These are phyloP conservation scores for Lithophane semibrunnea DNA, from an alignment of 2,888 invertebrate genomes.

Conservation along the genomic window DNA sequence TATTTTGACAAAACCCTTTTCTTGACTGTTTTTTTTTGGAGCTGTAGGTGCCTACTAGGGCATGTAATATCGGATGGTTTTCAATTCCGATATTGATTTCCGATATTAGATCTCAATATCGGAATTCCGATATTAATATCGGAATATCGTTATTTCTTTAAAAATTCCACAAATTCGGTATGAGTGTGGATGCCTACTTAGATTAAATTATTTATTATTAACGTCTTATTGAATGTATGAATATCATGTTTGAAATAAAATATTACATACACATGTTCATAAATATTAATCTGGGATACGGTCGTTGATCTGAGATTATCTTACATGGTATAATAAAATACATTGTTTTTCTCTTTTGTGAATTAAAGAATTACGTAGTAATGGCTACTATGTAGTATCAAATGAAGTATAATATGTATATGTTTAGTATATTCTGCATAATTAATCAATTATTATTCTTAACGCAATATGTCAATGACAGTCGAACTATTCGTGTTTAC, in stretches of 20 bases:
- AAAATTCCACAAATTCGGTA: too few relatives aligned
- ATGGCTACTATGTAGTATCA: not conserved
- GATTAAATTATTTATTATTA: not conserved
- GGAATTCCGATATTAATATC: too few relatives aligned
- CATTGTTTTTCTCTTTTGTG: slow-evolving; percentile 15
- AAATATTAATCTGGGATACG: slow-evolving; percentile 5
- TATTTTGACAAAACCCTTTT: not conserved
- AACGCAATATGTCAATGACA: slow-evolving; percentile 3
- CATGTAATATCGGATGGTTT: too few relatives aligned
- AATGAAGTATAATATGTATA: not conserved
- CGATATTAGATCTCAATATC: too few relatives aligned
- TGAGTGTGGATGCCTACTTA: not conserved
- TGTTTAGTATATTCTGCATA: not conserved
- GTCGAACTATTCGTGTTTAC: not conserved
- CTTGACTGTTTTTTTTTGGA: not conserved
- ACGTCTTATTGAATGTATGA: not conserved
- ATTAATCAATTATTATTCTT: slow-evolving; percentile 1
- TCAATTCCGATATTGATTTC: too few relatives aligned
- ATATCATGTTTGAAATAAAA: not conserved
- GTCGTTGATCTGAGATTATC: not conserved
- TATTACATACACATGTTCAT: slow-evolving; percentile 23
- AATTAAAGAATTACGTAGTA: not conserved
- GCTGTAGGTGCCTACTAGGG: not conserved
- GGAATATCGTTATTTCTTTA: too few relatives aligned
- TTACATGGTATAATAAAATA: not conserved